These are phyloP conservation scores for Fringilla coelebs DNA, from an alignment of 2,797 vertebrate species.

Conservation along the genomic window DNA sequence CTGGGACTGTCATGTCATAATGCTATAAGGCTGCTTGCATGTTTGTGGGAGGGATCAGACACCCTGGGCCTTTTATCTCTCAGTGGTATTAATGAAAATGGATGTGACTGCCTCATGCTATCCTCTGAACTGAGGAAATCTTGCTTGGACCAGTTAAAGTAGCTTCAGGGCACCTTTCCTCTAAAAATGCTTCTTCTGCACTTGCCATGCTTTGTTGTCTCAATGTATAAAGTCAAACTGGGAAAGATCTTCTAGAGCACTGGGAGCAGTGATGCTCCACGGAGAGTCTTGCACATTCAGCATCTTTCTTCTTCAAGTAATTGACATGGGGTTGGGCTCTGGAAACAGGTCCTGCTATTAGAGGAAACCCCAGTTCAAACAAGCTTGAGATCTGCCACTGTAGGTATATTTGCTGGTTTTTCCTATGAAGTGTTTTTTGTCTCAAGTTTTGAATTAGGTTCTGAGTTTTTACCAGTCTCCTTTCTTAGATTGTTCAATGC, in stretches of 20 bases:
- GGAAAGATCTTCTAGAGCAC: neutral
- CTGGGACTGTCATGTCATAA: neutral
- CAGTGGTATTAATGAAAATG: neutral
- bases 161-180: neutral
- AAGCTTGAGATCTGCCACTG: neutral
- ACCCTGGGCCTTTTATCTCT: neutral
- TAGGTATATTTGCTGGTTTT: neutral
- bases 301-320: neutral
- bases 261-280: neutral
- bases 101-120: neutral
- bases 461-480: neutral
- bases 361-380: neutral
- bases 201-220: neutral
- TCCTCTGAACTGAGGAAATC: neutral
- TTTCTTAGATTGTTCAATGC: neutral
- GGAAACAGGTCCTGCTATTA: neutral
- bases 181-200: neutral
- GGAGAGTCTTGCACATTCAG: neutral
- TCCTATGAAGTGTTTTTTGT: neutral
- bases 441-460: neutral
- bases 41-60: neutral
- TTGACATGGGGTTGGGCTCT: neutral
- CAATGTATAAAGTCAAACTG: neutral
- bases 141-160: neutral
- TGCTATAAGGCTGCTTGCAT: neutral